Conservation (phyloP, 2,797 vertebrate species). For the Cirrhinus molitorella region DNA sequence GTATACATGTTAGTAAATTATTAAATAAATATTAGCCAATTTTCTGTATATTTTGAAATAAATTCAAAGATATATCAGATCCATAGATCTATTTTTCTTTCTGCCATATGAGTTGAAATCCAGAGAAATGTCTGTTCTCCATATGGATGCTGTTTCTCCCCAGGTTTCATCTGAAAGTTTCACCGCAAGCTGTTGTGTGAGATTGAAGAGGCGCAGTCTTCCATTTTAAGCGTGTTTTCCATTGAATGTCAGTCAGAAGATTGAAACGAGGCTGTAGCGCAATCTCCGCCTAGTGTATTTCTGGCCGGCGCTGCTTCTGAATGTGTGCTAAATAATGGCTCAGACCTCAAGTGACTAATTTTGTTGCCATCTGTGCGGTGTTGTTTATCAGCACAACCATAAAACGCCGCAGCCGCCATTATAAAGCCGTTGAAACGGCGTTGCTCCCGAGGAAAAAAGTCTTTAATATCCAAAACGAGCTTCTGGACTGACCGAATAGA, state of each 20-base stretch:
- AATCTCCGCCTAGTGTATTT: slow-evolving; percentile 34
- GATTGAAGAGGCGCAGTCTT: neutral
- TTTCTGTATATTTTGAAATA: neutral
- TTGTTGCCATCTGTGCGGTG: slow-evolving; percentile 56
- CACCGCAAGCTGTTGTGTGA: neutral
- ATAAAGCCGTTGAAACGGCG: slow-evolving; percentile 24
- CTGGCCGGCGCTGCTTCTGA: slow-evolving; percentile 40
- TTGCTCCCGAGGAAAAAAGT: slow-evolving; percentile 7
- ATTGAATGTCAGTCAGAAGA: slow-evolving; percentile 12
- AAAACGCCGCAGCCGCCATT: slow-evolving; percentile 41
- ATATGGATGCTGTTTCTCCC: slow-evolving; percentile 23
- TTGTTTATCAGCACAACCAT: slow-evolving; percentile 52
- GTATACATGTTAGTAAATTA: neutral
- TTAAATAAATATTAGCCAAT: neutral
- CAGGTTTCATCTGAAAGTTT: slow-evolving; percentile 4
- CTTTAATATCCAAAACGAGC: slow-evolving; percentile 35
- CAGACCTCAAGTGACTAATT: slow-evolving; percentile 60
- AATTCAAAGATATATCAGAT: neutral
- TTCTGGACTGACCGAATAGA: slow-evolving; percentile 22
- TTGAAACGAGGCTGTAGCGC: slow-evolving; percentile 1
- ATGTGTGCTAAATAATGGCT: slow-evolving; percentile 46
- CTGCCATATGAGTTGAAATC: neutral
- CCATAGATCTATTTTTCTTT: no score
- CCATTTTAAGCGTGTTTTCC: slow-evolving; percentile 16
- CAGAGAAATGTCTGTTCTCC: slow-evolving; percentile 15